Evolutionary conservation across 2,888 invertebrate genomes (phyloP).

Genomic region (Nephrotoma flavescens): DNA sequence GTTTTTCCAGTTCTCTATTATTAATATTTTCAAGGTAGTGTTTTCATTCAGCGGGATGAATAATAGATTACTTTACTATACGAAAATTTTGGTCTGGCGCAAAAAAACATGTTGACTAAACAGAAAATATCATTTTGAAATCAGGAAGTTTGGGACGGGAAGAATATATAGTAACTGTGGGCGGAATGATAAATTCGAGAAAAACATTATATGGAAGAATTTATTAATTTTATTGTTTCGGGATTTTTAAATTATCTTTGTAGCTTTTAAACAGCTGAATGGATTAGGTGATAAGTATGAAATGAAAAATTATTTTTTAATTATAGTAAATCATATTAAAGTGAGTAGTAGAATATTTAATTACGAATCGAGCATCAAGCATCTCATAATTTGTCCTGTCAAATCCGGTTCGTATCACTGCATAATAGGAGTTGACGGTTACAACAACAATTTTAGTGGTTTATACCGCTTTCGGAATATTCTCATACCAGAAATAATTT

Average conservation of each 20-base stretch:
- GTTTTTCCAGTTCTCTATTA: too few relatives aligned
- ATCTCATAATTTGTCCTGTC: too few relatives aligned
- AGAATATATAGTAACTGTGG: neutral
- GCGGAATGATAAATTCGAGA: neutral
- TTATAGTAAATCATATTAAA: neutral
- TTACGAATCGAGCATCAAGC: too few relatives aligned
- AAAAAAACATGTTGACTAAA: neutral
- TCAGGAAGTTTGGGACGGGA: neutral
- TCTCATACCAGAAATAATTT: too few relatives aligned
- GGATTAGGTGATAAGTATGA: neutral
- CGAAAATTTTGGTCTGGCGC: neutral
- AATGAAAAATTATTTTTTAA: neutral
- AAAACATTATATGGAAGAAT: neutral
- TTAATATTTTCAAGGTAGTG: too few relatives aligned
- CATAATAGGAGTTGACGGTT: too few relatives aligned
- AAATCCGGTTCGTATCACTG: too few relatives aligned
- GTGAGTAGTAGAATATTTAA: too few relatives aligned
- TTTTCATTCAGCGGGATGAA: neutral
- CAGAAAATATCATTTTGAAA: neutral
- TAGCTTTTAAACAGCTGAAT: neutral
- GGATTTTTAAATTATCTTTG: neutral
- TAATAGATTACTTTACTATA: neutral
- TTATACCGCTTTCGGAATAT: too few relatives aligned
- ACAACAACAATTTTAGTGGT: too few relatives aligned
- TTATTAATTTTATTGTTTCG: neutral